Evolutionary conservation across 2,797 vertebrate species (phyloP), one percentile per base, ranked within the genome.

Genomic region (Macropodus opercularis): DNA sequence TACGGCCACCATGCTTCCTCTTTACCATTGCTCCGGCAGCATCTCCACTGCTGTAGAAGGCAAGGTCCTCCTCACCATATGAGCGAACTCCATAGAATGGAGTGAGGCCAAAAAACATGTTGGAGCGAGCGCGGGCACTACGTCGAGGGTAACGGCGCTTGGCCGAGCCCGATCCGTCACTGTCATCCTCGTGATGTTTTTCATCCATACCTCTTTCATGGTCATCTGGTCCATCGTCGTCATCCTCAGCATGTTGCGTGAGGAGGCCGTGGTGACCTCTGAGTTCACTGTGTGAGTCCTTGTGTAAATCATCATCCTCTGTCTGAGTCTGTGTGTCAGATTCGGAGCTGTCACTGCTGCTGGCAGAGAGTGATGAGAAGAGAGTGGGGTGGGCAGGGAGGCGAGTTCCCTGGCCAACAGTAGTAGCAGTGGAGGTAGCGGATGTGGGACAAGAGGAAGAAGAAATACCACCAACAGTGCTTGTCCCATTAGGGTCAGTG

Each of bases 61-160:
- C 94, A 49, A 98, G 90, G 83, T 99, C 98, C 66, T 98, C 96
- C 61, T 98, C 97, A 0, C 98, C 98, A 0, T 99, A 99, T 0
- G 97, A 99, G 23, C 96, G 94, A 22, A 99, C 97, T 0, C 96
- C 97, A 1, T 99, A 99, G 53, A 99, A 94, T 2, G 98, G 98
- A 0, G 98, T 99, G 54, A 99, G 85, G 12, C 98, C 98, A 29
- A 97, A 99, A 76, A 98, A 99, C 95, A 98, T 99, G 79, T 98
- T 99, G n/a, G 97, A 97, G n/a, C 98, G 94, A 0, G 97, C 97
- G 0, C 98, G 92, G 9, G 98, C 97, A 6, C 98, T 99, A 56
- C 98, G 95, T 2, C 97, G 94, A 1, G 98, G 98, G 46, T 99
- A 99, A 9, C 98, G 91, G 4, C 98, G 93, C 85, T 98, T 99